Evolutionary conservation across 2,113 vertebrate genomes (phyloP), one percentile per base, ranked within the genome.

Genomic region (Daphoenositta chrysoptera): DNA sequence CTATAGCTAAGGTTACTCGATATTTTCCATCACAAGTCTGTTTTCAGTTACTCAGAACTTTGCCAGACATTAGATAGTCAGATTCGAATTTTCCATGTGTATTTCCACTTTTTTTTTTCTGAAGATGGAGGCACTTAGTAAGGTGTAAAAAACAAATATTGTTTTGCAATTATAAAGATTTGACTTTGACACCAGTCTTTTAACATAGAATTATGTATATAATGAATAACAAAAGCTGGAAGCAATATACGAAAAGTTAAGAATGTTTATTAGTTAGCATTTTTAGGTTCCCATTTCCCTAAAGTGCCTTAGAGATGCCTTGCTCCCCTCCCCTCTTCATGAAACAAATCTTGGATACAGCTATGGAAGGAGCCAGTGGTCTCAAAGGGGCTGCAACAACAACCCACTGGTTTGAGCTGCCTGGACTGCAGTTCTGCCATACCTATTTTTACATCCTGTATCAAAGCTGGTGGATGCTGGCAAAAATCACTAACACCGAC

Each of bases 11-110:
- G 57, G 72, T 88, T 93, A 83, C 77, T 92, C 12, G 92, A 39
- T 86, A 87, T 93, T 96, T 97, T 96, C 94, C 92, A 72, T 96
- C 80, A 76, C 90, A 93, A 96, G 84, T 79, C 83, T 94, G 60
- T 76, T 90, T 96, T 95, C 96, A 94, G 90, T 96, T 96, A 86
- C 72, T 86, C 88, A 86, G 71, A 94, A 97, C 60, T 89, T 93
- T 54, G 80, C 44, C 65, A 94, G 87, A 56, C 70, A 86, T 54
- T 77, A 95, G 87, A 93, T 50, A 71, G 35, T 70, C 63, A 94
- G 45, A 65, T 80, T 51, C 0, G 31, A 92, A 86, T 89, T 96
- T 96, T 90, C 83, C 86, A 69, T 75, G 48, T 90, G 93, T 94
- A 54, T 63, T 83, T 92, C 93, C 83, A 88, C 66, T 35, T 73